phyloP scores from a whole-genome alignment of 1,140 invertebrate species.

The Drosophila eugracilis region DNA sequence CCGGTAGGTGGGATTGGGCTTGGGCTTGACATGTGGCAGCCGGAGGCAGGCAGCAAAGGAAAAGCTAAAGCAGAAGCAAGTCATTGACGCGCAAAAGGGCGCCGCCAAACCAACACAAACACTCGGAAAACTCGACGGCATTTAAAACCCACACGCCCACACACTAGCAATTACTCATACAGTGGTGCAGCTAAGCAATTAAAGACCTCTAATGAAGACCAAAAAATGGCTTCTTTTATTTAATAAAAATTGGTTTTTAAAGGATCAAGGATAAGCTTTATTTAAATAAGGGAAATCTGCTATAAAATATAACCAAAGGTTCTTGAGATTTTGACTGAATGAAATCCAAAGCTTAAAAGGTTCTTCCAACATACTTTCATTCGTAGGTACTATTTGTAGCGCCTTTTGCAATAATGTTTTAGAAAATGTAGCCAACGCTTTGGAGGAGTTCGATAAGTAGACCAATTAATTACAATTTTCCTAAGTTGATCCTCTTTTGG shows the following conservation, averaged over 20 bases:
- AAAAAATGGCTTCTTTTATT: too few species aligned
- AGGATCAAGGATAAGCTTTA: too few species aligned
- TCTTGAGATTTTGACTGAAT: too few species aligned
- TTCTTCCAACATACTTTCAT: not conserved
- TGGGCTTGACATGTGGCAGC: slow-evolving; percentile 37
- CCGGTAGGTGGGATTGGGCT: slow-evolving; percentile 45
- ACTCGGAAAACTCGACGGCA: slow-evolving; percentile 33
- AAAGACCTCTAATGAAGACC: too few species aligned
- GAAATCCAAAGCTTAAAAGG: not conserved
- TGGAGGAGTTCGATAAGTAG: not conserved
- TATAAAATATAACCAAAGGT: too few species aligned
- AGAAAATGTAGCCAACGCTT: not conserved
- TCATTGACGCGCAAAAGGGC: slow-evolving; percentile 60
- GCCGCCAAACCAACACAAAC: slow-evolving; percentile 19
- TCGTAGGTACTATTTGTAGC: not conserved
- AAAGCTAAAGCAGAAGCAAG: slow-evolving; percentile 37
- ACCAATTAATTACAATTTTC: not conserved
- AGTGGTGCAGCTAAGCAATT: slow-evolving; percentile 14
- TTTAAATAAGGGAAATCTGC: too few species aligned
- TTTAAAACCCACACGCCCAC: slow-evolving; percentile 41
- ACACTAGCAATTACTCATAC: slow-evolving; percentile 16
- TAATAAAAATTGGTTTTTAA: too few species aligned
- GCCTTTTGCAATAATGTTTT: not conserved
- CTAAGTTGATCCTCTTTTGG: not conserved
- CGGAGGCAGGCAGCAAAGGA: slow-evolving; percentile 28